A percentile compares a stretch with the other conserved stretches of the same genome.
Conservation (phyloP, 2,888 invertebrate species). For the Perdita meconis region DNA sequence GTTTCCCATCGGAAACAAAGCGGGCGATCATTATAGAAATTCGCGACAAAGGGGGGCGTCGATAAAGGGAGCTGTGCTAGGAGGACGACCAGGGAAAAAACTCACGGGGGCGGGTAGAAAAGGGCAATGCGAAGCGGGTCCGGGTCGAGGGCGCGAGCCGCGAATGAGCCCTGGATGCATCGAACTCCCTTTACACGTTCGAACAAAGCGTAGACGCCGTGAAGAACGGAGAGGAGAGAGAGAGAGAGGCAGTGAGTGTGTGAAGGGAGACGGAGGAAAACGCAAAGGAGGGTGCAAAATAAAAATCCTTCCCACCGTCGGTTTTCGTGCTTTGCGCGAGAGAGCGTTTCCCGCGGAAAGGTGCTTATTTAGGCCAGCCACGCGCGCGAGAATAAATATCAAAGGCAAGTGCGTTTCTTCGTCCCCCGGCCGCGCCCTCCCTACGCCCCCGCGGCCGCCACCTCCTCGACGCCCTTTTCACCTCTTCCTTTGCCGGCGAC, state of each 20-base stretch:
- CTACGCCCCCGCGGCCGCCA: constrained; percentile 10
- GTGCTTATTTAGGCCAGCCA: constrained; percentile 59
- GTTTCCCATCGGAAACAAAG: constrained; percentile 32
- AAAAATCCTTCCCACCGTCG: constrained; percentile 47
- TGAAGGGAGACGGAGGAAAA: not conserved
- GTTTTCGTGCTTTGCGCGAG: constrained; percentile 54
- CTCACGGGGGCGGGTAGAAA: constrained; percentile 18
- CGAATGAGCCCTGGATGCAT: constrained; percentile 38
- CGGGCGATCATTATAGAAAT: constrained; percentile 33
- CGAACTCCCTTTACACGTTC: constrained; percentile 41
- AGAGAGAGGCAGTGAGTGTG: not conserved
- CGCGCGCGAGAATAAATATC: constrained; percentile 62
- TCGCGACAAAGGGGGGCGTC: constrained; percentile 12
- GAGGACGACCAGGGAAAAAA: constrained; percentile 13
- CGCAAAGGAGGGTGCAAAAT: constrained; percentile 45
- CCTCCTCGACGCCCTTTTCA: constrained; percentile 48
- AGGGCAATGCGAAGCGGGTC: constrained; percentile 36
- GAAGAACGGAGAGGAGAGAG: not conserved
- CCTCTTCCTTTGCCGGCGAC: constrained; percentile 42
- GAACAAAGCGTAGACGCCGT: constrained; percentile 24
- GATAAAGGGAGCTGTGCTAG: not conserved
- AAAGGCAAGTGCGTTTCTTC: constrained; percentile 61
- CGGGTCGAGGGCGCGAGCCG: constrained; percentile 6
- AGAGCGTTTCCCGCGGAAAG: constrained; percentile 57
- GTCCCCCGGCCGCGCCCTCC: constrained; percentile 36